Evolutionary conservation across 2,113 vertebrate species (phyloP).

Genomic region (Gobio gobio): DNA sequence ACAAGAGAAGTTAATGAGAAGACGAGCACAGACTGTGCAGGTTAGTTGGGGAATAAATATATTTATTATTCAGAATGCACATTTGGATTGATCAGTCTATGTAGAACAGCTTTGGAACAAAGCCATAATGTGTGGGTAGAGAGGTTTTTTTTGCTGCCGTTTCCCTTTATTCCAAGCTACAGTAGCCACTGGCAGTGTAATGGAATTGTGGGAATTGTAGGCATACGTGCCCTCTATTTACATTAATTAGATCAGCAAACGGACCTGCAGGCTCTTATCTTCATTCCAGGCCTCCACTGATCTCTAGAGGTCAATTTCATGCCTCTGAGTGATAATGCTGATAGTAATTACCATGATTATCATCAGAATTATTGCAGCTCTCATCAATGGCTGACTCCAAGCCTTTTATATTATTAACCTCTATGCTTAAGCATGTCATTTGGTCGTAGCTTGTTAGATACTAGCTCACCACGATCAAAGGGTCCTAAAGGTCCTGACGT

Average conservation of each 20-base stretch:
- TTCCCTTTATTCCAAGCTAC: background rate
- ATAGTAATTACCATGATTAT: conserved; percentile 34
- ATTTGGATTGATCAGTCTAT: background rate
- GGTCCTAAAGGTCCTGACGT: background rate
- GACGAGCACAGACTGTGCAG: too few relatives aligned
- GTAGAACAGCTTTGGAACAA: background rate
- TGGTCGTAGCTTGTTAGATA: background rate
- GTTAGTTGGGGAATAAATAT: too few relatives aligned
- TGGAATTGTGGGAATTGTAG: conserved; percentile 6
- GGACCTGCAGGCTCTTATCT: background rate
- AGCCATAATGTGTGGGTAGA: background rate
- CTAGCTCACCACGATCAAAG: background rate
- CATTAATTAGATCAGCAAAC: conserved; percentile 26
- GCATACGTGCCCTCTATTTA: conserved; percentile 2
- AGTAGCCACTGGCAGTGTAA: background rate
- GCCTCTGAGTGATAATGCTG: conserved; percentile 37
- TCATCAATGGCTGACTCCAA: conserved; percentile 7
- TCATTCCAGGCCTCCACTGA: conserved; percentile 8
- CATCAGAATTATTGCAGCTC: conserved; percentile 31
- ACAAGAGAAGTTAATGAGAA: too few relatives aligned
- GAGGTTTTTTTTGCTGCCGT: background rate
- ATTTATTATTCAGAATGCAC: too few relatives aligned
- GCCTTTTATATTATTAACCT: conserved; percentile 34
- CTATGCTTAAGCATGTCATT: conserved; percentile 21
- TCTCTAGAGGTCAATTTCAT: conserved; percentile 37